Conservation (phyloP, 2,797 vertebrate genomes). For the Novumbra hubbsi region DNA sequence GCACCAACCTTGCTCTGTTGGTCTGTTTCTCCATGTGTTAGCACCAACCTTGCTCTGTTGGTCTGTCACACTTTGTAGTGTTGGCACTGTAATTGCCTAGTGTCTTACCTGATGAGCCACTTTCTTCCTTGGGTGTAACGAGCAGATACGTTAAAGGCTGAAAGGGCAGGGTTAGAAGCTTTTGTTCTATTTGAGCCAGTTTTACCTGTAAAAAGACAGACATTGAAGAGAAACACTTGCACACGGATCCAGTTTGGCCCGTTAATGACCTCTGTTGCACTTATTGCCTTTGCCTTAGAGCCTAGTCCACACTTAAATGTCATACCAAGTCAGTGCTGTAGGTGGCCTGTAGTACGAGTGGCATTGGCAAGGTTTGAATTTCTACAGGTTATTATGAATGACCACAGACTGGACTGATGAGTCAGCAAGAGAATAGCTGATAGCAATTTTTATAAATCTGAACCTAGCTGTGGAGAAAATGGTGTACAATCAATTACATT, state of each 20-base stretch:
- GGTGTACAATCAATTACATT: not conserved
- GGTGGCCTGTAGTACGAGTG: not conserved
- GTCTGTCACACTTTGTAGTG: not conserved
- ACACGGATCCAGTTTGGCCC: not conserved
- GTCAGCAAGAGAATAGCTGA: not conserved
- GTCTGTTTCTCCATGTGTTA: not conserved
- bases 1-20: no score
- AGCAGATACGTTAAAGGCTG: not conserved
- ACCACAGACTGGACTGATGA: not conserved
- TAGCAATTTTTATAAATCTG: not conserved
- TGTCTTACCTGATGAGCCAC: not conserved
- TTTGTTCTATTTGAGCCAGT: conserved; percentile 4
- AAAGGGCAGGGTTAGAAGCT: not conserved
- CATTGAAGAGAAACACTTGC: not conserved
- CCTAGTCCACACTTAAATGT: not conserved
- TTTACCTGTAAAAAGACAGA: conserved; percentile 1
- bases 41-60: not conserved
- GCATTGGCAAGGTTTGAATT: not conserved
- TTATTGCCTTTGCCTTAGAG: not conserved
- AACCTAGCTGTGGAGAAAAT: not conserved
- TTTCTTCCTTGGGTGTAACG: not conserved
- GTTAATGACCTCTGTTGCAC: not conserved
- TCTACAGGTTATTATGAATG: no score
- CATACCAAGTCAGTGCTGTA: no score
- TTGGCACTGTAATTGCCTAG: not conserved